Evolutionary conservation across 2,888 invertebrate genomes (phyloP).

Genomic region (Dasysyrphus albostriatus): DNA sequence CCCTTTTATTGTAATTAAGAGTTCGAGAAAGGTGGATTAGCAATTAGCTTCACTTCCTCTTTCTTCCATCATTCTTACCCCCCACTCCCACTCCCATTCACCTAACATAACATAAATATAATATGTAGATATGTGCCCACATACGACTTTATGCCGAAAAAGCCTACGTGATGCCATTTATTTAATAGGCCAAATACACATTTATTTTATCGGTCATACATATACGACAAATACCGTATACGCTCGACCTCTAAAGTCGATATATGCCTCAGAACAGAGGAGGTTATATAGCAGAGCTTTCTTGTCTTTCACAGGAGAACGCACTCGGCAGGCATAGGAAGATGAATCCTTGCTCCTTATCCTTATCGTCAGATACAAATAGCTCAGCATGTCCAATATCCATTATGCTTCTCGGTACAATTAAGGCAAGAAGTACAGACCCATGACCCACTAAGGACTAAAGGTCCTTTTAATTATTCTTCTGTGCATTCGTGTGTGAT

Average conservation of each 20-base stretch:
- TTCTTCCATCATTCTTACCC: neutral
- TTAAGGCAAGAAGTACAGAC: slow-evolving; percentile 56
- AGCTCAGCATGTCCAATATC: slow-evolving; percentile 64
- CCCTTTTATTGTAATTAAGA: slow-evolving; percentile 75
- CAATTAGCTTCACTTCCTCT: slow-evolving; percentile 60
- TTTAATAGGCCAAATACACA: slow-evolving; percentile 67
- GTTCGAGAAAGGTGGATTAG: slow-evolving; percentile 75
- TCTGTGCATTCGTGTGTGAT: slow-evolving; percentile 26
- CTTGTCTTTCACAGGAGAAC: slow-evolving; percentile 32
- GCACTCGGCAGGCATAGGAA: slow-evolving; percentile 9
- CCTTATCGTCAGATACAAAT: slow-evolving; percentile 57
- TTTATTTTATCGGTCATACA: slow-evolving; percentile 57
- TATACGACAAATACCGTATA: slow-evolving; percentile 8
- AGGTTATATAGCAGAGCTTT: slow-evolving; percentile 2
- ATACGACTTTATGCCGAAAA: slow-evolving; percentile 25
- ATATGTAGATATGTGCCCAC: neutral
- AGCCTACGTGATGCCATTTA: slow-evolving; percentile 57
- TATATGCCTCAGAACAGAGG: slow-evolving; percentile 29
- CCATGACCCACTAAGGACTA: slow-evolving; percentile 68
- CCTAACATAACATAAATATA: slow-evolving; percentile 12
- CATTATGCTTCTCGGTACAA: slow-evolving; percentile 57
- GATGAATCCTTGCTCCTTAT: slow-evolving; percentile 55
- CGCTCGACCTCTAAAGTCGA: slow-evolving; percentile 43
- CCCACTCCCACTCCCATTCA: neutral
- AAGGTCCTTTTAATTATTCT: slow-evolving; percentile 71